These are phyloP conservation scores for Corydoras sp. DNA, from an alignment of 2,113 vertebrate species.

Conservation along the genomic window DNA sequence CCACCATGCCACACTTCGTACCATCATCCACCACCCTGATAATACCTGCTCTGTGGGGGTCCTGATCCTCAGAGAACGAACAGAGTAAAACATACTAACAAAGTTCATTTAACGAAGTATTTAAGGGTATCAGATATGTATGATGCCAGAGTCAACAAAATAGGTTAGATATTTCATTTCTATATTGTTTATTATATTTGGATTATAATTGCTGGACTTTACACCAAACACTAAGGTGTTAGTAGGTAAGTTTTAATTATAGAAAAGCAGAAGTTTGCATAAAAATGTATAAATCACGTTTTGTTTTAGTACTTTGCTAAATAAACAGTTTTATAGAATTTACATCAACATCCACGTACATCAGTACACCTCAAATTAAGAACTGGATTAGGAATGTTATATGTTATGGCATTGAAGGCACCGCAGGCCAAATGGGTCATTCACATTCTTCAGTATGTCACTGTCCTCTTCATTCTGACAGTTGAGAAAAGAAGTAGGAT, in stretches of 20 bases:
- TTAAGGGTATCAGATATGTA: no score
- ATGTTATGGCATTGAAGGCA: not conserved
- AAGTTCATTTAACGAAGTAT: no score
- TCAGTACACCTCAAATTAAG: not conserved
- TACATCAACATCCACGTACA: not conserved
- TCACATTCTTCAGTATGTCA: not conserved
- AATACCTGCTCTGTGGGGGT: no score
- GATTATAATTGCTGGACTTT: not conserved
- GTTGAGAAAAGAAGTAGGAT: not conserved
- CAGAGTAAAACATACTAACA: no score
- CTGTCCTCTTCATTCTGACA: not conserved
- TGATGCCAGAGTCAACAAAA: no score
- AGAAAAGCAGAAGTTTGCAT: not conserved
- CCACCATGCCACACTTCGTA: no score
- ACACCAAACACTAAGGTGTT: not conserved
- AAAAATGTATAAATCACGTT: not conserved
- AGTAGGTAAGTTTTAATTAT: no score
- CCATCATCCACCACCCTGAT: no score
- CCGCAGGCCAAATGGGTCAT: not conserved
- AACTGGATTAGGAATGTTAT: not conserved
- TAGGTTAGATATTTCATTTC: no score
- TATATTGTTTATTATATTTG: no score
- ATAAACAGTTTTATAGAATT: not conserved
- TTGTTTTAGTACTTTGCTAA: not conserved
- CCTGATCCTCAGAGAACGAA: no score